Evolutionary conservation across 2,888 invertebrate genomes (phyloP).

Genomic region (Chorisops tibialis): DNA sequence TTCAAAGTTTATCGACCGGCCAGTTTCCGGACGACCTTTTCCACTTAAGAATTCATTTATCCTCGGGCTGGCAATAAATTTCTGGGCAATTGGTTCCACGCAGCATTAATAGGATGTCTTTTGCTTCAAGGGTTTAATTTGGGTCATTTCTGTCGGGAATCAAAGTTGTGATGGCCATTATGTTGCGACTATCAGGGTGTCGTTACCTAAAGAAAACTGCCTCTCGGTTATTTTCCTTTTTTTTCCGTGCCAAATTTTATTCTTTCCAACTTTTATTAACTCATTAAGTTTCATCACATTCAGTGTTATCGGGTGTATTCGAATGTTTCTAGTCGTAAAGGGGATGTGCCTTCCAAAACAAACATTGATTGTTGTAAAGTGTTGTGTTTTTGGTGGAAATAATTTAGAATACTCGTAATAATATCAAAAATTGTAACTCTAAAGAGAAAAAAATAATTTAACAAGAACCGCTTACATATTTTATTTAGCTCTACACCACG

Average conservation of each 20-base stretch:
- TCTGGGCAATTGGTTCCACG: slow-evolving; percentile 34
- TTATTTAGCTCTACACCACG: too few species aligned
- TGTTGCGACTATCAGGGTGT: slow-evolving; percentile 19
- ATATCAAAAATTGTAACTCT: too few species aligned
- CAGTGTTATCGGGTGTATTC: neutral
- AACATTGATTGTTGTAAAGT: too few species aligned
- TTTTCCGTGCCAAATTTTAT: neutral
- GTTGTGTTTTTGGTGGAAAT: too few species aligned
- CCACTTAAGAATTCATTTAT: slow-evolving; percentile 35
- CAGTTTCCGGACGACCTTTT: slow-evolving; percentile 31
- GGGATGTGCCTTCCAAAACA: too few species aligned
- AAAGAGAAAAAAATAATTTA: too few species aligned
- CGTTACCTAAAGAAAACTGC: slow-evolving; percentile 21
- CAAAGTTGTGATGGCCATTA: slow-evolving; percentile 27
- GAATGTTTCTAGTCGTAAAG: too few species aligned
- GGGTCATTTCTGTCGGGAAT: slow-evolving; percentile 33
- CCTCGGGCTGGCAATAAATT: slow-evolving; percentile 33
- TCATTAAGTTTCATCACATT: slow-evolving; percentile 17
- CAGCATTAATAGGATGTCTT: slow-evolving; percentile 29
- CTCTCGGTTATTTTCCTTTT: slow-evolving; percentile 15
- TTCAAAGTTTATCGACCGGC: slow-evolving; percentile 32
- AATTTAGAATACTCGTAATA: neutral
- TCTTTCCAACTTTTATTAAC: neutral
- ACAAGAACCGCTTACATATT: too few species aligned
- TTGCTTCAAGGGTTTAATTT: slow-evolving; percentile 32